Conservation (phyloP, 2,888 invertebrate species). For the Scaptomyza tumidula region DNA sequence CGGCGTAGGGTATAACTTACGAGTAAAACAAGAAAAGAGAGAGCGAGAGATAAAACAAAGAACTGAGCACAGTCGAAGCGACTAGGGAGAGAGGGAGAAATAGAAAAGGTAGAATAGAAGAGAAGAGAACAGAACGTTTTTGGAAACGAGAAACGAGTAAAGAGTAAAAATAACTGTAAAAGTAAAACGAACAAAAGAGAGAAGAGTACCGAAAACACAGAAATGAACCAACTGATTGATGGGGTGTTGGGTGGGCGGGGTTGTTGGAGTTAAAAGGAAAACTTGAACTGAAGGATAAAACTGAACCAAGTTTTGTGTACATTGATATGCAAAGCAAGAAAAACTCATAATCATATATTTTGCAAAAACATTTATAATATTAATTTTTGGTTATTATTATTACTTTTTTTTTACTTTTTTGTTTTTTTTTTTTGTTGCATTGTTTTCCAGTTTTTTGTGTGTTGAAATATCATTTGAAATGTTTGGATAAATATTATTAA, state of each 20-base stretch:
- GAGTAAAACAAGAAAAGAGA: conserved; percentile 1
- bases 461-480: conserved; percentile 78
- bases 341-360: conserved; percentile 83
- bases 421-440: conserved; percentile 40
- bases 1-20: conserved; percentile 17
- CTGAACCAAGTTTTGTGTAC: conserved; percentile 62
- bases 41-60: not conserved
- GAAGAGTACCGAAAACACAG: too few relatives aligned
- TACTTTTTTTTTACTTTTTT: conserved; percentile 21
- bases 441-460: conserved; percentile 59
- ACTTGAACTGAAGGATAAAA: conserved; percentile 40
- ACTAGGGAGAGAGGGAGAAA: conserved; percentile 16
- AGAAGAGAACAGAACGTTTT: not conserved
- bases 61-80: conserved; percentile 24
- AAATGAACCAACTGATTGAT: conserved; percentile 11
- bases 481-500: conserved; percentile 78
- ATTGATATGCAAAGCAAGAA: conserved; percentile 77
- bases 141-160: not conserved
- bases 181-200: conserved; percentile 15
- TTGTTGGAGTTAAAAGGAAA: conserved; percentile 2
- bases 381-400: conserved; percentile 59
- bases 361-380: conserved; percentile 83
- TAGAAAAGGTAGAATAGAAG: not conserved
- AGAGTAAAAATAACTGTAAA: not conserved
- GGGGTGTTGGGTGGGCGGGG: too few relatives aligned